These are phyloP conservation scores for Sinocyclocheilus anophthalmus DNA, from an alignment of 2,113 vertebrate genomes.

Conservation along the genomic window DNA sequence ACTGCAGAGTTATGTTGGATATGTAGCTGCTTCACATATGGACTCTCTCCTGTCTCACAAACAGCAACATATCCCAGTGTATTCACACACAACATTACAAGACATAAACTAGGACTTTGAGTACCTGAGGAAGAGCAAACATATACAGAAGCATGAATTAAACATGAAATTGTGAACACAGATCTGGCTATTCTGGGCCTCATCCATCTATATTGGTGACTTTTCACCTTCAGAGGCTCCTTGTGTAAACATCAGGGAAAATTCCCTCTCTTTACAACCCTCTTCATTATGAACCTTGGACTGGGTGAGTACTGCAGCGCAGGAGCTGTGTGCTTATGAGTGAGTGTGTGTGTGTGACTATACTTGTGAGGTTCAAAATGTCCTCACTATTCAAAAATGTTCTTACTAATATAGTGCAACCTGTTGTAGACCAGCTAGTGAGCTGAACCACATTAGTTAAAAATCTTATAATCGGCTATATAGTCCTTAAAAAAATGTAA, in stretches of 20 bases:
- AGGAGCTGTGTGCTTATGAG: neutral
- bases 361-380: neutral
- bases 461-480: neutral
- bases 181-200: neutral
- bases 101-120: neutral
- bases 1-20: neutral
- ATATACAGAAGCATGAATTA: neutral
- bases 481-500: no score
- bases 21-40: neutral
- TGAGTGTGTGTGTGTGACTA: neutral
- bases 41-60: neutral
- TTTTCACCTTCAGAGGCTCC: constrained; percentile 33
- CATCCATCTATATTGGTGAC: constrained; percentile 27
- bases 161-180: constrained; percentile 8
- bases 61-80: neutral
- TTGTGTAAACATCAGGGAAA: constrained; percentile 34
- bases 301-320: constrained; percentile 5
- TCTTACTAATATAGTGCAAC: neutral
- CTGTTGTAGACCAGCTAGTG: neutral
- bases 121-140: neutral
- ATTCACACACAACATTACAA: neutral
- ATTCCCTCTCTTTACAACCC: neutral
- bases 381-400: neutral
- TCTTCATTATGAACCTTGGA: constrained; percentile 13
- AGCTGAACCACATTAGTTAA: neutral